phyloP scores from a whole-genome alignment of 2,888 invertebrate genomes.

The Lumbricus terrestris region DNA sequence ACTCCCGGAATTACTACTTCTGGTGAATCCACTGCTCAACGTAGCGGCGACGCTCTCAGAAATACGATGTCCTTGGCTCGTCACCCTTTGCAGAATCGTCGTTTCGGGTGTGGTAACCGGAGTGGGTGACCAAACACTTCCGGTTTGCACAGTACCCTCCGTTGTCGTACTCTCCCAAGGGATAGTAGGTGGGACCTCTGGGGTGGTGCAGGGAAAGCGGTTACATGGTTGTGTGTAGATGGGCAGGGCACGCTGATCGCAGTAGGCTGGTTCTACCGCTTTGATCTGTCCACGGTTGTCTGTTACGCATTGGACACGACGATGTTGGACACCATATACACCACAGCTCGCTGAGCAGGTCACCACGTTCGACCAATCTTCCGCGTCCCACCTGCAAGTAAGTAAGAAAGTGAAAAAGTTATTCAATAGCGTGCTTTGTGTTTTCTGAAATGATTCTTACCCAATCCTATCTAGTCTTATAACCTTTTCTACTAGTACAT shows the following conservation, averaged over 20 bases:
- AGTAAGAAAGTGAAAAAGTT: not conserved
- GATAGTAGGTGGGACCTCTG: not conserved
- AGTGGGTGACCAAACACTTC: not conserved
- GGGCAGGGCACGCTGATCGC: conserved; percentile 23
- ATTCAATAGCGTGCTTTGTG: not conserved
- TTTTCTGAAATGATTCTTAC: too few species aligned
- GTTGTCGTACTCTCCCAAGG: not conserved
- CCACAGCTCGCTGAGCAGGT: conserved; percentile 29
- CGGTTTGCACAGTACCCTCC: not conserved
- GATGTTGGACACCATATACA: conserved; percentile 15
- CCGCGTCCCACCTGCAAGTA: conserved; percentile 24
- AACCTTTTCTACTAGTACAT: not conserved
- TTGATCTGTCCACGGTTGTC: conserved; percentile 7
- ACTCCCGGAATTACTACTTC: not conserved
- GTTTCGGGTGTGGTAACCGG: not conserved
- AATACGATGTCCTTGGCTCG: not conserved
- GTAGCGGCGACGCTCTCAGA: not conserved
- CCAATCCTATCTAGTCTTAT: not conserved
- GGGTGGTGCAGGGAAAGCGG: conserved; percentile 12
- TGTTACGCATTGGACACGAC: conserved; percentile 39
- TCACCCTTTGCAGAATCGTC: not conserved
- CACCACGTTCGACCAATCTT: conserved; percentile 18
- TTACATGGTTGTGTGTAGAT: conserved; percentile 19
- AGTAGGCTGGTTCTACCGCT: conserved; percentile 19
- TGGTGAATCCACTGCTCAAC: not conserved